These are phyloP conservation scores for Heliothis subflexa DNA, from an alignment of 1,140 invertebrate genomes.

Conservation along the genomic window DNA sequence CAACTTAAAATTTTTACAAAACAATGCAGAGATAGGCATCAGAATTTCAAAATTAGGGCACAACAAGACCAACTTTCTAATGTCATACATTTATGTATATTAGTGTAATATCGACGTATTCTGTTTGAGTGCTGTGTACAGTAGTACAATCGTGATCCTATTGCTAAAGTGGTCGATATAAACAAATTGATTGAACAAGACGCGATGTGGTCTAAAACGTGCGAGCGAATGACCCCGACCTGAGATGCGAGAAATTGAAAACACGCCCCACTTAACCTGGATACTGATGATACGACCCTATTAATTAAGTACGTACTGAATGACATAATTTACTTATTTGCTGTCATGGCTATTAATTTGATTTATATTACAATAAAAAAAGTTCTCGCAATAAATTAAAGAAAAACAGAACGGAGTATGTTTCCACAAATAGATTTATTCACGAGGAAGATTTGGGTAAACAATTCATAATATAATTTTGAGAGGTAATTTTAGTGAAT, in stretches of 20 bases:
- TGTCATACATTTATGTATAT: slow-evolving; percentile 34
- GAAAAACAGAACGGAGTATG: no score
- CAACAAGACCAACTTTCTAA: slow-evolving; percentile 36
- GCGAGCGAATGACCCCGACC: slow-evolving; percentile 46
- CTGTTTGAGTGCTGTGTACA: slow-evolving; percentile 2
- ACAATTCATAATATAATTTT: no score
- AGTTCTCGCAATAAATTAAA: no score
- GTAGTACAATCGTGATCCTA: slow-evolving; percentile 27
- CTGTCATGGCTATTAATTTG: not conserved
- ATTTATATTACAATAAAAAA: not conserved
- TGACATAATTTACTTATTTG: not conserved
- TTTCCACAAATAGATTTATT: no score
- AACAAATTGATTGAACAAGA: slow-evolving; percentile 42
- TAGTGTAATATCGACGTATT: slow-evolving; percentile 24
- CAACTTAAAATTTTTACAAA: not conserved
- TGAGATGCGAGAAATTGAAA: slow-evolving; percentile 42
- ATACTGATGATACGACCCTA: slow-evolving; percentile 18
- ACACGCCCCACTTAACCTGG: slow-evolving; percentile 46
- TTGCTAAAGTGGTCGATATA: slow-evolving; percentile 30
- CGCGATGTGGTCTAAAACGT: slow-evolving; percentile 37
- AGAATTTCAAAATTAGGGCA: slow-evolving; percentile 13
- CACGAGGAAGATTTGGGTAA: no score
- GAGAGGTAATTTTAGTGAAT: not conserved
- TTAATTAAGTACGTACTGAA: slow-evolving; percentile 24
- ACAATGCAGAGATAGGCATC: slow-evolving; percentile 23